Evolutionary conservation across 2,888 invertebrate genomes (phyloP).

Genomic region (Amiota communis): DNA sequence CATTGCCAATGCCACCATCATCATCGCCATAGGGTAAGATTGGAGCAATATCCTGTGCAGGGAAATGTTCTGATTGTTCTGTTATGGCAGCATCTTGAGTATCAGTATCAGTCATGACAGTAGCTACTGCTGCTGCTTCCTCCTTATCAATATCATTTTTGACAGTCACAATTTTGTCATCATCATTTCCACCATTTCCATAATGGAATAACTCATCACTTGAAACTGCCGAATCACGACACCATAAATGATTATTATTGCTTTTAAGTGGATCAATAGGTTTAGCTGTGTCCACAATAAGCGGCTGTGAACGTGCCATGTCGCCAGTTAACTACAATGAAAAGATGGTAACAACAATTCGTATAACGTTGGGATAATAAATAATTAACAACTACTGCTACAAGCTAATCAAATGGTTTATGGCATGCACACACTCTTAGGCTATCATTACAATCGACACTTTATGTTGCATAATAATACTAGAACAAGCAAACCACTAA

Average conservation of each 20-base stretch:
- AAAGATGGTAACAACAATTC: too few species aligned
- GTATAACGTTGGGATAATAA: background rate
- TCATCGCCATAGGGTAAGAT: conserved; percentile 12
- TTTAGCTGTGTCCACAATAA: conserved; percentile 68
- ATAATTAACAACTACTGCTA: background rate
- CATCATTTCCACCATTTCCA: too few species aligned
- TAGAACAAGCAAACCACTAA: too few species aligned
- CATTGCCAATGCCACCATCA: background rate
- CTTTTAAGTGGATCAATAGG: background rate
- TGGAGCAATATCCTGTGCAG: conserved; percentile 6
- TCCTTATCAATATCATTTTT: background rate
- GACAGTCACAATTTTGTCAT: background rate
- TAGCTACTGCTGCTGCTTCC: background rate
- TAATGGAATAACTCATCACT: too few species aligned
- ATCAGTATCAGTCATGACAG: background rate
- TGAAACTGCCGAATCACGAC: conserved; percentile 12
- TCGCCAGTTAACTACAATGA: conserved; percentile 65
- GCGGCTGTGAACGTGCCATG: conserved; percentile 70
- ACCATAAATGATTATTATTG: conserved; percentile 19
- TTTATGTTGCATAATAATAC: too few species aligned
- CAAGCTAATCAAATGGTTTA: too few species aligned
- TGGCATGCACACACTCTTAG: too few species aligned
- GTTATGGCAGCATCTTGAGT: background rate
- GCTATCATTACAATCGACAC: too few species aligned
- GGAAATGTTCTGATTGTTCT: background rate